phyloP scores from a whole-genome alignment of 2,797 vertebrate genomes.

The Sebastes minor region DNA sequence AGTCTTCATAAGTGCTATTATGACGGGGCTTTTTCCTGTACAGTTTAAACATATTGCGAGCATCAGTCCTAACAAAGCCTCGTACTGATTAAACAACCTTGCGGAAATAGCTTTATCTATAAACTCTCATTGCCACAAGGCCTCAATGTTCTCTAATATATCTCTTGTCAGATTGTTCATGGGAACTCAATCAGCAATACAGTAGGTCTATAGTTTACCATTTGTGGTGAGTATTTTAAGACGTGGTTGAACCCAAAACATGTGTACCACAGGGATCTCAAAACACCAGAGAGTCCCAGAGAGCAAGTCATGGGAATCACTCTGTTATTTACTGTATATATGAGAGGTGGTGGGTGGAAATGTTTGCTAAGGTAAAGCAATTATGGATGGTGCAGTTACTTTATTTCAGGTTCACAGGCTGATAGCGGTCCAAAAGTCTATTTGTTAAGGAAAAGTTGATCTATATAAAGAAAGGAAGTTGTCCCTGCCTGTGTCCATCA shows the following conservation, averaged over 20 bases:
- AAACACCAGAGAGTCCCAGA: conserved; percentile 48
- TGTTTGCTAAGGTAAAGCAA: conserved; percentile 30
- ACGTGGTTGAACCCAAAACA: conserved; percentile 56
- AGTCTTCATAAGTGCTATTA: not conserved
- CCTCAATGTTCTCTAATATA: conserved; percentile 1
- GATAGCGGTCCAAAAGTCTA: not conserved
- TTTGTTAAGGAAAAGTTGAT: not conserved
- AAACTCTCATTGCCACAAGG: conserved; percentile 5
- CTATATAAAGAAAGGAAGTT: too few species aligned
- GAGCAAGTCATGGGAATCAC: conserved; percentile 65
- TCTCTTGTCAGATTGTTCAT: conserved; percentile 47
- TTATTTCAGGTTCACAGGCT: conserved; percentile 15
- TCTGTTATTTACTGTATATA: not conserved
- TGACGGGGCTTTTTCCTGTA: not conserved
- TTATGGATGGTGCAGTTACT: not conserved
- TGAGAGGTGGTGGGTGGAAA: conserved; percentile 10
- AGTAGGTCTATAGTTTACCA: conserved; percentile 27
- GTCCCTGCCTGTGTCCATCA: too few species aligned
- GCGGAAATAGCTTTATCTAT: not conserved
- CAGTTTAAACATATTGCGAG: not conserved
- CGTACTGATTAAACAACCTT: not conserved
- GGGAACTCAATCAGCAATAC: conserved; percentile 57
- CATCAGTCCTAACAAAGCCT: not conserved
- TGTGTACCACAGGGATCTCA: conserved; percentile 70
- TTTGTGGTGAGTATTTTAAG: conserved; percentile 73